Conservation (phyloP, 2,113 vertebrate genomes). For the Pachyramphus minor region DNA sequence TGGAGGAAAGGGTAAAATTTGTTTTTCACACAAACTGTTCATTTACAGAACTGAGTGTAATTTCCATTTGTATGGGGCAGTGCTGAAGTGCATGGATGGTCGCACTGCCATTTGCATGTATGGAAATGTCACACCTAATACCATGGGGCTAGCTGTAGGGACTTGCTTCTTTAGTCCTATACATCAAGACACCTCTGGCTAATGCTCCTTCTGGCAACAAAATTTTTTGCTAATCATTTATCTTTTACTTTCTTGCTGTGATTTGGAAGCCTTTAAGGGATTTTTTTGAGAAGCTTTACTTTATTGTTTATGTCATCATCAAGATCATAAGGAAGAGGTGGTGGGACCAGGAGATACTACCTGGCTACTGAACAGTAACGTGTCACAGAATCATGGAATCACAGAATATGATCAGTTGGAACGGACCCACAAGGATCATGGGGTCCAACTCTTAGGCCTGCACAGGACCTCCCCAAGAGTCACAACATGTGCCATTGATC, state of each 20-base stretch:
- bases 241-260: background rate
- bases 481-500: background rate
- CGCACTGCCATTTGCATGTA: rapidly evolving
- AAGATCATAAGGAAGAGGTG: background rate
- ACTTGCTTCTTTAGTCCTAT: background rate
- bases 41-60: background rate
- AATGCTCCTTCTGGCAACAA: background rate
- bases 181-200: background rate
- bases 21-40: background rate
- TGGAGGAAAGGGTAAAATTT: background rate
- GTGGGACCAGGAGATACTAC: background rate
- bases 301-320: background rate
- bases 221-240: background rate
- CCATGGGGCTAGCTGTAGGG: background rate
- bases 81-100: background rate
- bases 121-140: rapidly evolving
- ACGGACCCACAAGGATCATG: background rate
- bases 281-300: background rate
- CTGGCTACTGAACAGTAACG: background rate
- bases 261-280: background rate
- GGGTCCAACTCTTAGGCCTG: background rate
- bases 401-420: background rate
- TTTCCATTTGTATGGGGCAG: background rate
- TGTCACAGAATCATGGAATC: background rate
- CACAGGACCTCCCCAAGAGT: background rate